Conservation (phyloP, 2,113 vertebrate genomes). For the Myanophis thanlyinensis region DNA sequence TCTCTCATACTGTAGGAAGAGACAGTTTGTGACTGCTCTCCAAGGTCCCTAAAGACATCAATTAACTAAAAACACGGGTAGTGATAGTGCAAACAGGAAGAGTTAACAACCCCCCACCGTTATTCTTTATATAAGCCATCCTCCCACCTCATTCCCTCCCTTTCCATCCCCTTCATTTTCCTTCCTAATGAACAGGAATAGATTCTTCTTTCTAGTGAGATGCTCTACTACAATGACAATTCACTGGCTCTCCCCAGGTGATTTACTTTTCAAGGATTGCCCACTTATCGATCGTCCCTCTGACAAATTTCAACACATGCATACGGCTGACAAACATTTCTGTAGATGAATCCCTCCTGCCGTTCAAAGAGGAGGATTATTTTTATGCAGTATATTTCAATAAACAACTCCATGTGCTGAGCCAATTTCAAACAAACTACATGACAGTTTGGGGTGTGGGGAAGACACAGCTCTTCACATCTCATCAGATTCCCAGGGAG, state of each 20-base stretch:
- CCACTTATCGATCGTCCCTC: slow-evolving; percentile 75
- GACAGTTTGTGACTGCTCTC: slow-evolving; percentile 66
- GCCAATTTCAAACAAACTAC: slow-evolving; percentile 63
- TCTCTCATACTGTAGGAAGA: slow-evolving; percentile 47
- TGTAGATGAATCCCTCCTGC: slow-evolving; percentile 73
- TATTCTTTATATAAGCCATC: slow-evolving; percentile 68
- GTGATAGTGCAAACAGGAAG: slow-evolving; percentile 66
- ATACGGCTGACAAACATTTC: slow-evolving; percentile 67
- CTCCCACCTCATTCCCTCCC: slow-evolving; percentile 60
- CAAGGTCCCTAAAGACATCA: slow-evolving; percentile 67
- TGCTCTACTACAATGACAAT: slow-evolving; percentile 73
- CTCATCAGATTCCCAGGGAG: slow-evolving; percentile 33
- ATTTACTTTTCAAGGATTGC: slow-evolving; percentile 77
- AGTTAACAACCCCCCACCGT: slow-evolving; percentile 69
- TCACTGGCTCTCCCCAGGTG: slow-evolving; percentile 67
- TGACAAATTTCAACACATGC: slow-evolving; percentile 77
- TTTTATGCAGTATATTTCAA: slow-evolving; percentile 69
- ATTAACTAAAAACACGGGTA: slow-evolving; percentile 66
- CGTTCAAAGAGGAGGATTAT: slow-evolving; percentile 69
- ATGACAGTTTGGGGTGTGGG: slow-evolving; percentile 31
- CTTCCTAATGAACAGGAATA: slow-evolving; percentile 65
- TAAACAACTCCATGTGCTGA: slow-evolving; percentile 51
- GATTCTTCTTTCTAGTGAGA: slow-evolving; percentile 61
- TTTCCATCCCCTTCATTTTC: slow-evolving; percentile 60
- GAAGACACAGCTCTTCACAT: slow-evolving; percentile 20